Evolutionary conservation across 2,888 invertebrate species (phyloP).

Genomic region (Apotomis turbidana): DNA sequence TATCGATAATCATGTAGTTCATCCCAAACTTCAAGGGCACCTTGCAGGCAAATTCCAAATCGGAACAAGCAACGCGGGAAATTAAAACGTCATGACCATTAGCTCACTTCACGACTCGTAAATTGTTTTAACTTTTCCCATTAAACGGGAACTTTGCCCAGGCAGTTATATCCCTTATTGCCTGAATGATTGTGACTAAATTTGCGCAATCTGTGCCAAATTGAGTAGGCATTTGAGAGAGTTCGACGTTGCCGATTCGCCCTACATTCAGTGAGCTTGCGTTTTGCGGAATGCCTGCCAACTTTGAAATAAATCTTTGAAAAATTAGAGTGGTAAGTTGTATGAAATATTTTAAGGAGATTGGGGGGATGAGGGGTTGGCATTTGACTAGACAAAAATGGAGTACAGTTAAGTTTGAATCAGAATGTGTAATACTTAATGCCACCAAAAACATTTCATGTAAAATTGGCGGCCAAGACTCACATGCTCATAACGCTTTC

Average conservation of each 20-base stretch:
- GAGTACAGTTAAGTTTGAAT: too few relatives aligned
- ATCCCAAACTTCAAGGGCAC: conserved; percentile 4
- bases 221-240: conserved; percentile 43
- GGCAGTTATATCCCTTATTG: conserved; percentile 54
- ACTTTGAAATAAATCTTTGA: conserved; percentile 30
- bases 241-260: conserved; percentile 46
- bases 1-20: conserved; percentile 2
- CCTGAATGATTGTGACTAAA: conserved; percentile 47
- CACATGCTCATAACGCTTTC: too few relatives aligned
- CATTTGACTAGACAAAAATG: too few relatives aligned
- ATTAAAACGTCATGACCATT: conserved; percentile 71
- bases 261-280: conserved; percentile 43
- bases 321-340: conserved; percentile 25
- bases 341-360: conserved; percentile 3
- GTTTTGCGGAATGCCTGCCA: conserved; percentile 34
- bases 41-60: conserved; percentile 30
- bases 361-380: neutral
- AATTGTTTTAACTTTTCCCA: conserved; percentile 72
- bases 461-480: too few relatives aligned
- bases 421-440: too few relatives aligned
- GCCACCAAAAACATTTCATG: too few relatives aligned
- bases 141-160: conserved; percentile 56
- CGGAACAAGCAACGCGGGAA: conserved; percentile 50
- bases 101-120: conserved; percentile 62
- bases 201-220: conserved; percentile 42